Percentiles rank a stretch among this genome's conserved stretches.
Conservation (phyloP, 2,797 vertebrate species). For the Darevskia nairensis region DNA sequence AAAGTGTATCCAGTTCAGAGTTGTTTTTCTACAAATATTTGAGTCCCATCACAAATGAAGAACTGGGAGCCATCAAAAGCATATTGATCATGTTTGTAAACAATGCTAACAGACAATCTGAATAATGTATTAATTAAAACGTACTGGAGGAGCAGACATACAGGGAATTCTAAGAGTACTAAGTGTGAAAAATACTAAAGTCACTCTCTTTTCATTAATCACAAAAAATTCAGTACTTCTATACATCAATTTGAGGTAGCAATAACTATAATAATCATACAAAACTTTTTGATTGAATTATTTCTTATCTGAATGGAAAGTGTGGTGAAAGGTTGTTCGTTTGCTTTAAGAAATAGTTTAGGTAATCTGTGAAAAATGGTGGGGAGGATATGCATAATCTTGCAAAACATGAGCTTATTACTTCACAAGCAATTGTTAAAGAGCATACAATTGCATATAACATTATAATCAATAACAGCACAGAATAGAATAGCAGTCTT, state of each 20-base stretch:
- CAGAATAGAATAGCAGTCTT: too few relatives aligned
- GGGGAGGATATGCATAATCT: not conserved
- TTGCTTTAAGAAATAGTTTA: conserved; percentile 42
- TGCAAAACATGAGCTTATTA: not conserved
- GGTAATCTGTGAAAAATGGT: conserved; percentile 9
- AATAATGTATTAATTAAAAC: conserved; percentile 56
- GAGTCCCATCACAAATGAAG: too few relatives aligned
- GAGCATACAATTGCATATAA: not conserved
- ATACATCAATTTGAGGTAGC: conserved; percentile 58
- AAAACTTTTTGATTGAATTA: conserved; percentile 62
- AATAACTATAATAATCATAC: conserved; percentile 62
- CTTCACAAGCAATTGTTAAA: not conserved
- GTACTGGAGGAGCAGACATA: conserved; percentile 44
- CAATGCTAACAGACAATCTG: conserved; percentile 7
- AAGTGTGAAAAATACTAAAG: conserved; percentile 43
- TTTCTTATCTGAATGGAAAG: conserved; percentile 61
- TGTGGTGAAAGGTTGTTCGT: conserved; percentile 27
- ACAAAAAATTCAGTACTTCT: conserved; percentile 64
- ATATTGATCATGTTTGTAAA: not conserved
- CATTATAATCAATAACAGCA: not conserved
- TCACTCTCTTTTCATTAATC: conserved; percentile 55
- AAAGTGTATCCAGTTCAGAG: too few relatives aligned
- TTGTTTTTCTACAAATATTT: too few relatives aligned
- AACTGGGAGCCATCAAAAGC: not conserved
- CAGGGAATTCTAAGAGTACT: too few relatives aligned